Base-by-base conservation (phyloP, 2,113 vertebrate species). In the Petroica traversi region DNA sequence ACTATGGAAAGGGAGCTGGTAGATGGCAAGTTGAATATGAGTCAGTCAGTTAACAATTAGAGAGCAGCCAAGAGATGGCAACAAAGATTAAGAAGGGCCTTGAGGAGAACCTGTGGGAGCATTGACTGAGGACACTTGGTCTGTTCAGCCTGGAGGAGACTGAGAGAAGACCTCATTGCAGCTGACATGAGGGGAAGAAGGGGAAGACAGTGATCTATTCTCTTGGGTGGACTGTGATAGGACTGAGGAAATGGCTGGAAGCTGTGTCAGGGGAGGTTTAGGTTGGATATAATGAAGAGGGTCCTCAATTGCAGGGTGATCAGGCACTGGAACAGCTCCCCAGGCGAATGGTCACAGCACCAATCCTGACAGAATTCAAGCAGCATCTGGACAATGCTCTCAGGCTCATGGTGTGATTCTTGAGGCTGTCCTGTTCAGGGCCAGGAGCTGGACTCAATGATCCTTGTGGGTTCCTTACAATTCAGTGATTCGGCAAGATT, bases 1-100 rank as follows among this genome's bases (percentile, higher is more conserved):
- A 1, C 14, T 3, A 1, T 2, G 13, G 40, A 63, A 48, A 31
- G 20, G 9, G 12, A 6, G 4, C 34, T 63, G 34, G 24, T 22
- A 0, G 0, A 10, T 34, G 49, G 17, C 25, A 48, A 78, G 6
- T 5, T 34, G 57, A 34, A 31, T 0, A 0, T 3, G 17, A 63
- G 17, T 2, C 48, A 40, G 11, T 45, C 43, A 45, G 43, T 45
- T 24, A 62, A 20, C 13, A 71, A 5, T 48, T 66, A 31, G 29
- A 54, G 2, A 54, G 6, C 11, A 7, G 55, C 29, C 19, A 40
- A 29, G 54, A 19, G 24, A 71, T 19, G 5, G 11, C 8, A 31
- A 40, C 0, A 2, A 71, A 14, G 24, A 34, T 40, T 5, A 4
- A 54, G 29, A 62, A 46, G 19, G 9, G 8, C 19, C 64, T 34